Conservation (phyloP, 1,140 invertebrate species). For the Mercenaria mercenaria region DNA sequence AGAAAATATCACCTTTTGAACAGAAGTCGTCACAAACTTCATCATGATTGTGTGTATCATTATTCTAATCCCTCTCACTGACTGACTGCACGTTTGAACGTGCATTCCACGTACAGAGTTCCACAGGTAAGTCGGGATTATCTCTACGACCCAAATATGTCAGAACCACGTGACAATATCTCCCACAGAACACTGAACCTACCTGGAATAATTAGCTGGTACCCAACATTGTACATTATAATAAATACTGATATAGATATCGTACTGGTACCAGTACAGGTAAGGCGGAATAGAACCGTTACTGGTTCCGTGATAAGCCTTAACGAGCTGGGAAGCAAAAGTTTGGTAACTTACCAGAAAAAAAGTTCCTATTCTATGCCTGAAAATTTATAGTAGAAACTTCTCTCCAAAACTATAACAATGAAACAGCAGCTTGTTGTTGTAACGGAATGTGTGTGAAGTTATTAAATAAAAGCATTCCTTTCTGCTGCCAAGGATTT, state of each 20-base stretch:
- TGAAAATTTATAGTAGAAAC: constrained; percentile 12
- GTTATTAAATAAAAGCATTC: constrained; percentile 11
- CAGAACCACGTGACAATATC: constrained; percentile 37
- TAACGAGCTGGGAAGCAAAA: background rate
- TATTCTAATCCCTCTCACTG: too few relatives aligned
- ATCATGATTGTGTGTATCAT: too few relatives aligned
- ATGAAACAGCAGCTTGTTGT: background rate
- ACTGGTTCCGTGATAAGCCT: background rate
- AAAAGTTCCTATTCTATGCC: constrained; percentile 1
- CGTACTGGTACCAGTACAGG: constrained; percentile 1
- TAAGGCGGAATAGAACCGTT: background rate
- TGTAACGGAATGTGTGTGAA: background rate
- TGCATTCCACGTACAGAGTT: background rate
- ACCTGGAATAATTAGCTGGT: constrained; percentile 13
- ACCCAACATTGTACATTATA: background rate
- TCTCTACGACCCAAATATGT: constrained; percentile 27
- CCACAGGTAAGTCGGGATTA: background rate
- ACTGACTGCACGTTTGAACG: too few relatives aligned
- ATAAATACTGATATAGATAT: background rate
- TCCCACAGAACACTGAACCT: background rate
- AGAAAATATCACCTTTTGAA: too few relatives aligned
- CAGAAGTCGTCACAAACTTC: too few relatives aligned
- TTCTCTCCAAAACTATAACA: background rate
- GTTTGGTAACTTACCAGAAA: constrained; percentile 24
- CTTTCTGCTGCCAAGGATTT: background rate